Evolutionary conservation across 2,888 invertebrate genomes (phyloP), one percentile per base, ranked within the genome.

Genomic region (Acleris sparsana): DNA sequence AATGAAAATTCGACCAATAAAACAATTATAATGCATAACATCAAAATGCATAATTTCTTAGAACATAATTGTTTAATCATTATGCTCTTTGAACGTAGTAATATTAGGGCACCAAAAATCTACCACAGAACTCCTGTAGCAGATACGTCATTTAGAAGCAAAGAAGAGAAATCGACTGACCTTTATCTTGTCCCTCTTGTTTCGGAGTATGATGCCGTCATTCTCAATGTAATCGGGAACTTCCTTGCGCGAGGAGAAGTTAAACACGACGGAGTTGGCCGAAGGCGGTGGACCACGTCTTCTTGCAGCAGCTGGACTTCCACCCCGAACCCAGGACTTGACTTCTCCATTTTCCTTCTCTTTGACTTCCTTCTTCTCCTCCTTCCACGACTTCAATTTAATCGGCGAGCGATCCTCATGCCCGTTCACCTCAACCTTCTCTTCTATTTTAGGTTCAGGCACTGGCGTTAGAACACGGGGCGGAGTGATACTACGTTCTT

Each of bases 191-290:
- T 95, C 94, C 69, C 95, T 93, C 74, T 94, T 94, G 79, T 93
- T 93, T 76, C 94, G 94, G 75, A 95, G 94, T 75, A 96, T 94
- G 84, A 96, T 94, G 75, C 97, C 97, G 93, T 97, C 97, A 90
- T 97, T 97, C 85, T 97, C 97, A 81, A 98, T 96, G 89, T 98
- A 97, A 93, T 97, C 97, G 59, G 97, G 97, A 79, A 97, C 97
- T 80, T 96, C 96, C 88, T 96, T 96, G 80, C 96, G 94, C 87
- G 95, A 94, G 73, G 96, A 96, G 89, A 97, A 98, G 93, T 97
- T 97, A 92, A 97, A 97, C 72, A 97, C 96, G 91, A 97, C 95
- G 73, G 96, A 95, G 75, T 95, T 95, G 80, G 94, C 92, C 73
- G 94, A 92, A 69, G 87, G 80, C 59, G 84, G 76, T 11, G 87